Base-by-base conservation (phyloP, 2,113 vertebrate genomes). In the Callocephalon fimbriatum region DNA sequence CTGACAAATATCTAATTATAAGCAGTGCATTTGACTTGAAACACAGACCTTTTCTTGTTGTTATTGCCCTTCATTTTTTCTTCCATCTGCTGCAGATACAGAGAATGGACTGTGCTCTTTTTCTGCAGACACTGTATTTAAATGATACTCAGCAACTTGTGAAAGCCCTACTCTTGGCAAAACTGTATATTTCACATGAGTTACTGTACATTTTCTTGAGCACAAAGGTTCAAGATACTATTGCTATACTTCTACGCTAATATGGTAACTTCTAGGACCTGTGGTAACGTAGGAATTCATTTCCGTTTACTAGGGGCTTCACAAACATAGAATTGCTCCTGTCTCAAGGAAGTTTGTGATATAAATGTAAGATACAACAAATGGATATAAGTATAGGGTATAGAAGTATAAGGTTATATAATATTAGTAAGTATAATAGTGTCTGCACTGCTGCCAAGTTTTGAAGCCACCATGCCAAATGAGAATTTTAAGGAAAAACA, bases 211-310 rank as follows among this genome's bases (percentile, higher is more conserved):
- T 70, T 85, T 80, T n/a, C 59, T n/a, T 40, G 14, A 80, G 9
- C 13, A 76, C 9, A 73, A 56, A 65, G 0, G 12, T 73, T 89
- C 22, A n/a, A 45, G 47, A 63, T 65, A 20, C 11, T 65, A 16
- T n/a, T 0, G 0, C 5, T 37, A 6, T 63, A 12, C 56, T 58
- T 58, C 8, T 58, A 15, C 20, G 9, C 8, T 18, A 59, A 48
- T 37, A 4, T 5, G 5, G 9, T 26, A 67, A 47, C 6, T 75
- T 63, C 58, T 63, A 53, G 45, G n/a, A 42, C 15, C 11, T 54
- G 1, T 0, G 2, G 12, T 75, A 62, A 44, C 7, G 12, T 12
- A 47, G 10, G 20, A 90, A 29, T 42, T 11, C 3, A 21, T 31
- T 72, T 68, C 20, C 68, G 21, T 65, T 65, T 23, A 42, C 17